Evolutionary conservation across 2,888 invertebrate species (phyloP).

Genomic region (Lacanobia wlatinum): DNA sequence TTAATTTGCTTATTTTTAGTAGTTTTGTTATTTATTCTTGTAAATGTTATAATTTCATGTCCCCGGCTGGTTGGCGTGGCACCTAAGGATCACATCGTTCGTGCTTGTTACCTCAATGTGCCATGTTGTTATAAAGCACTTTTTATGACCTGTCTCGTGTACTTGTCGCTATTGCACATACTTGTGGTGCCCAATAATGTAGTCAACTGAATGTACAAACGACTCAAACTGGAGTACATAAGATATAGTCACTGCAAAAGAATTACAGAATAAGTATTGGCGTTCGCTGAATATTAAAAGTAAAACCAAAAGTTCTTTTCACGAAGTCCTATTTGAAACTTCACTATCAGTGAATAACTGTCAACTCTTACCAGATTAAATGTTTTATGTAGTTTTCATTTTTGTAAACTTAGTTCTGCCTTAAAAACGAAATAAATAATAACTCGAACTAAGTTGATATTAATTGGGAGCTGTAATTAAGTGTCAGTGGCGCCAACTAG

Average conservation of each 20-base stretch:
- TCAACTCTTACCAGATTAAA: no score
- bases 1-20: slow-evolving; percentile 54
- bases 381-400: no score
- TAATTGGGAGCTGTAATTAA: neutral
- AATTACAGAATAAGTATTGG: neutral
- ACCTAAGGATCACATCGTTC: neutral
- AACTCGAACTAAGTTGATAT: neutral
- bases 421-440: neutral
- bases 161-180: slow-evolving; percentile 16
- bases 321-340: no score
- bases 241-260: neutral
- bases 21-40: slow-evolving; percentile 43
- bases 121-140: slow-evolving; percentile 1
- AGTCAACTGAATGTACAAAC: neutral
- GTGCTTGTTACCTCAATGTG: slow-evolving; percentile 5
- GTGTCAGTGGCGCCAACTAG: slow-evolving; percentile 26
- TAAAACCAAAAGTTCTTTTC: fast-evolving
- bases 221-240: neutral
- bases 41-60: slow-evolving; percentile 34
- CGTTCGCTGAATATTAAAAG: neutral
- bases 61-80: slow-evolving; percentile 34
- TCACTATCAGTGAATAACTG: neutral
- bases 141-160: slow-evolving; percentile 2
- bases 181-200: no score
- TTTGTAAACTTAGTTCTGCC: no score